These are phyloP conservation scores for Neolamprologus falcicula DNA, from an alignment of 2,113 vertebrate genomes.

Conservation along the genomic window DNA sequence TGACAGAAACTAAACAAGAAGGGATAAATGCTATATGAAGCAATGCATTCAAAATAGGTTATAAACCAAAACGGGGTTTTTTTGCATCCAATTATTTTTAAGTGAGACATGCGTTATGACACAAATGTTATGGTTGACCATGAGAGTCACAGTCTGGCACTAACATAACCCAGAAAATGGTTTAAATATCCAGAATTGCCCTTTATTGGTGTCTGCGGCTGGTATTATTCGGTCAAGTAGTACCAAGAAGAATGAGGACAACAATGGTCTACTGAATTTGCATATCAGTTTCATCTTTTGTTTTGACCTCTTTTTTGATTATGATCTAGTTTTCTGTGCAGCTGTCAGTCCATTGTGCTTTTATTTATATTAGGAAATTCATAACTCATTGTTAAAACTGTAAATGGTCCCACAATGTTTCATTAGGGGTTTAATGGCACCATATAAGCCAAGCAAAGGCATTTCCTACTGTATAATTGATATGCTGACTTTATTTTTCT, in stretches of 20 bases:
- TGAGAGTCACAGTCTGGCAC: background rate
- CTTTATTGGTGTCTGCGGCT: background rate
- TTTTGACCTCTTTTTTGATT: background rate
- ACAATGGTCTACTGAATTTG: background rate
- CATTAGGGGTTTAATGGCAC: background rate
- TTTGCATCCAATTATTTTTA: background rate
- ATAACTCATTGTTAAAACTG: background rate
- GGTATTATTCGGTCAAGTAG: background rate
- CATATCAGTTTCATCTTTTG: background rate
- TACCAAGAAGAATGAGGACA: background rate
- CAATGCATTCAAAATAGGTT: background rate
- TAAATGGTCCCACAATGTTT: background rate
- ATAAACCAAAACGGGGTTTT: rapidly evolving
- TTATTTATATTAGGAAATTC: background rate
- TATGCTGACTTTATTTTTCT: background rate
- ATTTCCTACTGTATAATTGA: background rate
- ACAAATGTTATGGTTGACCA: background rate
- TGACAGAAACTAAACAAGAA: background rate
- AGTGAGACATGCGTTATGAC: background rate
- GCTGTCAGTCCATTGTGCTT: background rate
- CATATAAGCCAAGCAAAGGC: background rate
- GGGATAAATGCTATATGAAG: background rate
- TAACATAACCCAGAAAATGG: background rate
- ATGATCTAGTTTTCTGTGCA: background rate
- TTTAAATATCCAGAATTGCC: background rate